Evolutionary conservation across 2,888 invertebrate genomes (phyloP).

Genomic region (Pollenia griseotomentosa): DNA sequence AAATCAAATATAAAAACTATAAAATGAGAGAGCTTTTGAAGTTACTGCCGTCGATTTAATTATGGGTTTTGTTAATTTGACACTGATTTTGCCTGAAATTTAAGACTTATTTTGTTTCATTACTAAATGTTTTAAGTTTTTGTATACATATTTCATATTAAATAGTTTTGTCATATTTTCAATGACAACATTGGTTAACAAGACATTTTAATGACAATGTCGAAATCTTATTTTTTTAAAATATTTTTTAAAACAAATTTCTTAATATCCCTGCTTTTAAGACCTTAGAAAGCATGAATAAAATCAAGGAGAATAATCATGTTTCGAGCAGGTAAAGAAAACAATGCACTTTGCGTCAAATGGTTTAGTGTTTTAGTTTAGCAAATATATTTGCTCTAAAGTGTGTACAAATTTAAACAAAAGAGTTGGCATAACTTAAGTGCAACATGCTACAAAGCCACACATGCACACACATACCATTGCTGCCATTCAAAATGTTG

Average conservation of each 20-base stretch:
- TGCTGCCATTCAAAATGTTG: conserved; percentile 24
- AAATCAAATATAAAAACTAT: too few species aligned
- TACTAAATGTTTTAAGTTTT: too few species aligned
- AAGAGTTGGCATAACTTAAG: conserved; percentile 50
- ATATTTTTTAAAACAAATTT: neutral
- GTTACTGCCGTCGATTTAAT: too few species aligned
- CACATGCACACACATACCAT: conserved; percentile 1
- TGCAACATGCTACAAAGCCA: neutral
- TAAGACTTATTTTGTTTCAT: too few species aligned
- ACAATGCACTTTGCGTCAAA: conserved; percentile 18
- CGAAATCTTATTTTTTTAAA: too few species aligned
- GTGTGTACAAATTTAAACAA: conserved; percentile 47
- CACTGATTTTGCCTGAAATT: too few species aligned
- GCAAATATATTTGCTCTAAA: conserved; percentile 55
- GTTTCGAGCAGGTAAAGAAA: conserved; percentile 15
- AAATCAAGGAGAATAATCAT: conserved; percentile 10
- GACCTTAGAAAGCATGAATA: neutral
- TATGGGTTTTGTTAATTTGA: too few species aligned
- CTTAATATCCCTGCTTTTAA: conserved; percentile 4
- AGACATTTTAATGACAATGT: neutral
- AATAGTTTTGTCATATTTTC: too few species aligned
- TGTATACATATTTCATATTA: too few species aligned
- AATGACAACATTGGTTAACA: too few species aligned
- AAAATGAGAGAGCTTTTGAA: too few species aligned
- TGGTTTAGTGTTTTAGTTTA: conserved; percentile 60